Base-by-base conservation (phyloP, 2,797 vertebrate genomes). In the Enteromius trimaculatus region DNA sequence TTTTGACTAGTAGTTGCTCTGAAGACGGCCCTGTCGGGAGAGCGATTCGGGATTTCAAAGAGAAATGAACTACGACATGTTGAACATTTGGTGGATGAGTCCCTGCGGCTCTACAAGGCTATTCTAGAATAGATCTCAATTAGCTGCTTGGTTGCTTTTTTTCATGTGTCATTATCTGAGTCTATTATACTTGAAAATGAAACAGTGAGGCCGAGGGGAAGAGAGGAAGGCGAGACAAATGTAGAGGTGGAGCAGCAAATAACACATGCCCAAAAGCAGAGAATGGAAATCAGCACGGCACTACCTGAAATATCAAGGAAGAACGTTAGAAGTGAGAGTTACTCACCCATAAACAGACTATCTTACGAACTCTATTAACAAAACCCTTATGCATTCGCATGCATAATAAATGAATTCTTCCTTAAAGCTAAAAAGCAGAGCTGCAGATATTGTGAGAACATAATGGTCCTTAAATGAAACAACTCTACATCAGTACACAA, bases 111-210 rank as follows among this genome's bases (percentile, higher is more conserved):
- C 75, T 39, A 10, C 51, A 65, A 62, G 85, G 74, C 83, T 84
- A 77, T 87, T 88, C 82, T 78, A 71, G 81, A 72, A 74, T 88
- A 78, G 86, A 88, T 87, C 88, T 90, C 87, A 91, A 91, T 91
- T 89, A 91, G 84, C 84, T 86, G 88, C 90, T 89, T 80, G 83
- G 77, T 80, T 88, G 88, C 80, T 58, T 87, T 84, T 76, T 79
- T 83, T 81, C 86, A 82, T 87, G 85, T 79, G 72, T 81, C 74
- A 89, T 89, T 87, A 88, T 88, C 85, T 51, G 62, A 81, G 76
- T 71, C 86, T 86, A 88, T 87, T 88, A 85, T 84, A 82, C 81
- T 69, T 83, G 71, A 80, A 86, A 89, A 86, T 68, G 75, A 87
- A 88, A 83, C 44, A 31, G 77, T 77, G 37, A 68, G 31, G 74